Conservation (phyloP, 2,113 vertebrate genomes). For the Ciconia stormi region DNA sequence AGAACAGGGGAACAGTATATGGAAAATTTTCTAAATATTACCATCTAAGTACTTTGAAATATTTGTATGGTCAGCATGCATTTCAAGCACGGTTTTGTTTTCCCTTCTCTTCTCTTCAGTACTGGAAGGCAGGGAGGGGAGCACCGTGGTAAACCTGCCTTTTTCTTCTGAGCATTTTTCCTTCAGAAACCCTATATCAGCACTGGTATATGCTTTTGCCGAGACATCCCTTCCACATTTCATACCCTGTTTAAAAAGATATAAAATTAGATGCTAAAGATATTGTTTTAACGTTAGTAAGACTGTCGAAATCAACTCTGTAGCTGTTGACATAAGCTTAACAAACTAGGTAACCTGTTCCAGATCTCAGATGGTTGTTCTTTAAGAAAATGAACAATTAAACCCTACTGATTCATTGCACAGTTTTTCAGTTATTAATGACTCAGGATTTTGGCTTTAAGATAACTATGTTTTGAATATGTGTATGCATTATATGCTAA, state of each 20-base stretch:
- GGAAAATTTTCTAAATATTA: background rate
- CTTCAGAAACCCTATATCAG: background rate
- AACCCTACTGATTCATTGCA: background rate
- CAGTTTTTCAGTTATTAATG: background rate
- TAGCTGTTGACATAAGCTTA: background rate
- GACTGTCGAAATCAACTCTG: background rate
- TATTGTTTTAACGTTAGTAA: background rate
- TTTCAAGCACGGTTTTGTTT: background rate
- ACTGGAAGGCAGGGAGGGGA: background rate
- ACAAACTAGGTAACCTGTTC: background rate
- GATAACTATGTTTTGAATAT: background rate
- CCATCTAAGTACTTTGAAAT: background rate
- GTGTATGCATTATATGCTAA: background rate
- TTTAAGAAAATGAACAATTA: background rate
- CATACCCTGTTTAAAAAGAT: background rate
- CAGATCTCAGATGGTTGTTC: background rate
- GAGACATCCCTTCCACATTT: background rate
- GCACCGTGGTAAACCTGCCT: background rate
- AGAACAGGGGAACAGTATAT: background rate
- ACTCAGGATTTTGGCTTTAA: slow-evolving; percentile 13
- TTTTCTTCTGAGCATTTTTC: background rate
- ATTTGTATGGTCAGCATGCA: background rate
- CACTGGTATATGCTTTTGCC: background rate
- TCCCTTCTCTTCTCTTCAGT: background rate
- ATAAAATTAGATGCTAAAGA: background rate